Evolutionary conservation across 2,888 invertebrate genomes (phyloP).

Genomic region (Capitulum mitella): DNA sequence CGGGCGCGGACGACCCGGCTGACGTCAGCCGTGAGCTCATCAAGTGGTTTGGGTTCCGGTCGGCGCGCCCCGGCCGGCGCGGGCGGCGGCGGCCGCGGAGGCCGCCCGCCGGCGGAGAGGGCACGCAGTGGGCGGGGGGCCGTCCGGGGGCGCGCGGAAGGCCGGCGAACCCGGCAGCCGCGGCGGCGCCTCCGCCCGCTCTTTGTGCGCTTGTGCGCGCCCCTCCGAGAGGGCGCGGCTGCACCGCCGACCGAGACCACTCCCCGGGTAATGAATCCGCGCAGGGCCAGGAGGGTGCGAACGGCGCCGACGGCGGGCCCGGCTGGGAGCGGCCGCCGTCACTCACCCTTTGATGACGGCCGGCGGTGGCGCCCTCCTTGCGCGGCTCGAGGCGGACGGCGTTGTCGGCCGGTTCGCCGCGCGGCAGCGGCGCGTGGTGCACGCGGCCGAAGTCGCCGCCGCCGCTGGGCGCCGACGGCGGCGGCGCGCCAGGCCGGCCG

Average conservation of each 20-base stretch:
- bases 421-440: neutral
- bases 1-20: neutral
- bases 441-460: neutral
- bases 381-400: neutral
- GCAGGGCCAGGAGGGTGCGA: too few species aligned
- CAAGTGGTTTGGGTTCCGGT: neutral
- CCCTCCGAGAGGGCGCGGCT: neutral
- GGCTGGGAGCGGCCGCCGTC: neutral
- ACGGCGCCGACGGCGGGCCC: too few species aligned
- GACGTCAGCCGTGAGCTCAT: neutral
- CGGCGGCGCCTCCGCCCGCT: neutral
- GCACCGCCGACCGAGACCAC: neutral
- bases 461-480: neutral
- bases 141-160: too few species aligned
- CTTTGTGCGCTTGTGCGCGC: neutral
- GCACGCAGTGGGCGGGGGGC: too few species aligned
- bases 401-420: neutral
- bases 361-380: neutral
- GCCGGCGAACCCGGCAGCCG: too few species aligned
- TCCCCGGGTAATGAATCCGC: too few species aligned
- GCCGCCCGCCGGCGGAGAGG: too few species aligned
- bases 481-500: neutral
- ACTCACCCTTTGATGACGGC: slow-evolving; percentile 6
- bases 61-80: neutral
- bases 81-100: too few species aligned